Percentiles rank a stretch among this genome's conserved stretches.
Evolutionary conservation across 23 tunicate species (phyloP).

Genomic region (Styela plicata): DNA sequence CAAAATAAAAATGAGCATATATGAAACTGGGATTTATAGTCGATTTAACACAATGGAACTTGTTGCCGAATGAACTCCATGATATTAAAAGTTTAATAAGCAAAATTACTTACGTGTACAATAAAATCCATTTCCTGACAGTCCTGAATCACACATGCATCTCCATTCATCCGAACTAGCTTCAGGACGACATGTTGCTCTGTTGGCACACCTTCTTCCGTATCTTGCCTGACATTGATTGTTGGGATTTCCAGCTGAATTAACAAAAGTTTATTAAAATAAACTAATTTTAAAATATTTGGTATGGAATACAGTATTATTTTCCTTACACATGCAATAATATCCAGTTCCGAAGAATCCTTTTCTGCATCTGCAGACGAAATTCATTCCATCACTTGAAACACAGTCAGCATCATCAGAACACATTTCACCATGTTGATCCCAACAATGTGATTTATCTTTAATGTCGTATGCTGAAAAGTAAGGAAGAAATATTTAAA

Average conservation of each 20-base stretch:
- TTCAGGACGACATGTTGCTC: not conserved
- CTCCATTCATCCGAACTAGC: not conserved
- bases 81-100: no score
- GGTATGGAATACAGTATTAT: no score
- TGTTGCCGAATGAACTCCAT: no score
- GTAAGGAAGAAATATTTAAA: no score
- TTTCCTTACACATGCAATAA: not conserved
- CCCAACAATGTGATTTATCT: not conserved
- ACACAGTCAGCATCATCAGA: not conserved
- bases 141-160: constrained; percentile 7
- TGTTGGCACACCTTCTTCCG: constrained; percentile 14
- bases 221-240: not conserved
- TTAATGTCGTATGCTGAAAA: not conserved
- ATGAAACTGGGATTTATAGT: not conserved
- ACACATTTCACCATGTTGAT: not conserved
- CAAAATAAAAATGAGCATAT: not conserved
- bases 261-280: not conserved
- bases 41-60: no score
- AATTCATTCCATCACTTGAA: not conserved
- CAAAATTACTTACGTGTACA: constrained; percentile 1
- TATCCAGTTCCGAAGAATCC: constrained; percentile 26
- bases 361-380: not conserved
- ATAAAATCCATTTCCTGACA: constrained; percentile 23
- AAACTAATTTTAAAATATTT: no score
- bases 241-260: not conserved